Conservation (phyloP, 1,140 invertebrate genomes). For the Sarcophaga peregrina region DNA sequence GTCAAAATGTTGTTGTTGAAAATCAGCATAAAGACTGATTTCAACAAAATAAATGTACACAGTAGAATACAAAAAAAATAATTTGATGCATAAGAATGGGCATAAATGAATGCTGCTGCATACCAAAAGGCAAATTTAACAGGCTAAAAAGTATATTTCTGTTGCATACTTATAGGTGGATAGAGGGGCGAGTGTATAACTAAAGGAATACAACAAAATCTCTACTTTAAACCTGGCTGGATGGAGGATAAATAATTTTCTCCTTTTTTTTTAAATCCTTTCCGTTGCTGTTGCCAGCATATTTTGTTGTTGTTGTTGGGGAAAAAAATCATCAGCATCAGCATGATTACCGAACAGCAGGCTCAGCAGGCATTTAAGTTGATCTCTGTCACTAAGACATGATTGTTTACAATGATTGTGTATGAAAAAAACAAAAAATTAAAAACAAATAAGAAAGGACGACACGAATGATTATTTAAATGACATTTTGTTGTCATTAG, state of each 20-base stretch:
- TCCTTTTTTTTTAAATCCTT: not conserved
- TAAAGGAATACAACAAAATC: no score
- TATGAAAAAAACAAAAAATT: not conserved
- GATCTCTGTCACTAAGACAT: constrained; percentile 18
- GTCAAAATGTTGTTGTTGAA: not conserved
- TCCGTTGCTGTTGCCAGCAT: no score
- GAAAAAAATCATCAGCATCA: not conserved
- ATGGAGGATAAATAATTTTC: not conserved
- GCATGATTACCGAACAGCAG: no score
- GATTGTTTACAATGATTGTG: not conserved
- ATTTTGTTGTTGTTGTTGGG: no score
- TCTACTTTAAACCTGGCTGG: not conserved
- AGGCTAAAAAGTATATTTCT: not conserved
- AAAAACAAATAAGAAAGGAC: no score
- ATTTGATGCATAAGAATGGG: not conserved
- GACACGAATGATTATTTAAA: not conserved
- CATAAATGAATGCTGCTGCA: not conserved
- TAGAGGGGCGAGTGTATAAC: no score
- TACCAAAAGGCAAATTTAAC: not conserved
- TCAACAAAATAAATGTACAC: not conserved
- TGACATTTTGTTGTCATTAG: constrained; percentile 14
- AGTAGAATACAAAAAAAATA: not conserved
- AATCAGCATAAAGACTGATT: not conserved
- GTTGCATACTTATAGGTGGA: not conserved
- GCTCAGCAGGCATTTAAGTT: constrained; percentile 26